Evolutionary conservation across 2,888 invertebrate species (phyloP).

Genomic region (Oligia fasciuncula): DNA sequence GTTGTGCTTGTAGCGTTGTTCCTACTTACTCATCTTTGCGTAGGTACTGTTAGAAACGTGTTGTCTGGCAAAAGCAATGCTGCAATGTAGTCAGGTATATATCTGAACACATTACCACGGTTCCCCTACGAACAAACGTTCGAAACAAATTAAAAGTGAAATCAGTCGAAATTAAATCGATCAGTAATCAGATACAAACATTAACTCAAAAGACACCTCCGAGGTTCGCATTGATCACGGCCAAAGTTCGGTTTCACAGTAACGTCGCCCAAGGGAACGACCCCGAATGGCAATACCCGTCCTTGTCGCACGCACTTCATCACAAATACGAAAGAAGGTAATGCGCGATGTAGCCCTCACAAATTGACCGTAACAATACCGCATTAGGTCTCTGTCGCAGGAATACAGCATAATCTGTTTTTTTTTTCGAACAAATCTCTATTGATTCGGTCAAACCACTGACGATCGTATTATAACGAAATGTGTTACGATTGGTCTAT

Average conservation of each 20-base stretch:
- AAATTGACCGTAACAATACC: slow-evolving; percentile 83
- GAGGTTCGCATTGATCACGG: slow-evolving; percentile 86
- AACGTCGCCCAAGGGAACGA: slow-evolving; percentile 84
- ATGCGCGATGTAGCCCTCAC: slow-evolving; percentile 75
- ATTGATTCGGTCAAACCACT: slow-evolving; percentile 72
- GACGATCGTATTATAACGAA: slow-evolving; percentile 68
- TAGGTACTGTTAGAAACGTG: background rate
- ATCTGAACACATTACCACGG: background rate
- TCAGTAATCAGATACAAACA: slow-evolving; percentile 79
- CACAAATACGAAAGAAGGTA: slow-evolving; percentile 77
- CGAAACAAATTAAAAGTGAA: slow-evolving; percentile 65
- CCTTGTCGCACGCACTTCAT: slow-evolving; percentile 78
- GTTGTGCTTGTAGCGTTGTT: background rate
- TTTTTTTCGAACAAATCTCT: slow-evolving; percentile 71
- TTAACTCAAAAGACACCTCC: slow-evolving; percentile 84
- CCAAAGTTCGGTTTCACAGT: slow-evolving; percentile 84
- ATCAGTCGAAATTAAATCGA: slow-evolving; percentile 72
- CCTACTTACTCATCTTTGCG: too few species aligned
- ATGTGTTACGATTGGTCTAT: slow-evolving; percentile 70
- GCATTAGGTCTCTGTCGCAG: slow-evolving; percentile 80
- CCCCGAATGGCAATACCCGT: slow-evolving; percentile 74
- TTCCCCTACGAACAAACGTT: slow-evolving; percentile 10
- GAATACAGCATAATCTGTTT: slow-evolving; percentile 72
- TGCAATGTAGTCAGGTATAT: background rate
- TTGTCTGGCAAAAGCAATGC: background rate